Evolutionary conservation across 2,888 invertebrate species (phyloP).

Genomic region (Dioctria linearis): DNA sequence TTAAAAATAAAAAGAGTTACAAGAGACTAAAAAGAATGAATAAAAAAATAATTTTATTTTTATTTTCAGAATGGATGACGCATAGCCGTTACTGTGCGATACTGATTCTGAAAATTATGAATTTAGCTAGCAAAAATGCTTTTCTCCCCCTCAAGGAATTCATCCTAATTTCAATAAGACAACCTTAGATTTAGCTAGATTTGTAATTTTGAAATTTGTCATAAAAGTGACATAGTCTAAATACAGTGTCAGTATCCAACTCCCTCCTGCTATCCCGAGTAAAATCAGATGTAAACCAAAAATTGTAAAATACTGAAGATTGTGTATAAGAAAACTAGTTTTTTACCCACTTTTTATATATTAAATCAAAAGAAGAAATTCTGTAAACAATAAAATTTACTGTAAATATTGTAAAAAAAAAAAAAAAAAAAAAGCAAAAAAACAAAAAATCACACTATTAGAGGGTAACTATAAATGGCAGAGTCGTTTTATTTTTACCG

Average conservation of each 20-base stretch:
- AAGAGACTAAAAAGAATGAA: too few relatives aligned
- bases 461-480: conserved; percentile 5
- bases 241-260: conserved; percentile 57
- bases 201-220: conserved; percentile 56
- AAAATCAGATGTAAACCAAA: conserved; percentile 24
- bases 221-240: conserved; percentile 36
- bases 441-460: neutral
- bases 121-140: conserved; percentile 61
- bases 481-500: conserved; percentile 24
- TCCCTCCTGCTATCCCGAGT: neutral
- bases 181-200: conserved; percentile 43
- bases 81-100: conserved; percentile 70
- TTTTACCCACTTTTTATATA: conserved; percentile 22
- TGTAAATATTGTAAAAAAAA: conserved; percentile 29
- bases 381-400: neutral
- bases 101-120: conserved; percentile 69
- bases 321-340: conserved; percentile 16
- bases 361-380: too few relatives aligned
- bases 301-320: conserved; percentile 22
- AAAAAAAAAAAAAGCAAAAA: too few relatives aligned
- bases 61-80: conserved; percentile 68
- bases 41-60: conserved; percentile 45
- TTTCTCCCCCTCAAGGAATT: neutral
- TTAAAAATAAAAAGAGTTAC: too few relatives aligned
- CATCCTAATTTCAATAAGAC: neutral